Base-by-base conservation (phyloP, 2,888 invertebrate genomes). In the Schrankia costaestrigalis region DNA sequence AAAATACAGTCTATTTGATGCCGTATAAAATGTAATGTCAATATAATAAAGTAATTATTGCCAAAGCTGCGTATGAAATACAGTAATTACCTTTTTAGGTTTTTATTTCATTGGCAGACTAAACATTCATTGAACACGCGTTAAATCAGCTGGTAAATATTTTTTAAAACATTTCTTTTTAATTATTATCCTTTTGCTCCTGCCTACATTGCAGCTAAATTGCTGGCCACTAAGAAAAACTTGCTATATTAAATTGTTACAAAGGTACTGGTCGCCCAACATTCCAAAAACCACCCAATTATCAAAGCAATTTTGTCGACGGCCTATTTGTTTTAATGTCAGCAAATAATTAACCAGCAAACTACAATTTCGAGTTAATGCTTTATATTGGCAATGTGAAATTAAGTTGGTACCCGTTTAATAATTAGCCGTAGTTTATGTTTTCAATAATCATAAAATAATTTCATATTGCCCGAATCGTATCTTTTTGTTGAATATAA, bases 261-360 rank as follows among this genome's bases (percentile, higher is more conserved):
- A 36, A 38, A 50, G 29, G 39, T 35, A 41, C 40, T 37, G 31
- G 39, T 10, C 29, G 1, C 15, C 18, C 35, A 31, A 37, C 40
- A 51, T 57, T 54, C 50, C 46, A 37, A 37, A 44, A 43, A 34
- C 28, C 10, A 12, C 30, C 22, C 40, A 46, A 60, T 63, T 50
- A 50, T 43, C 41, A 33, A 35, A 28, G 56, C 39, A 53, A 58
- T 57, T 60, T 50, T 24, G 44, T 46, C 29, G 33, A 24, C 40
- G 17, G 25, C 26, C 45, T 46, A 45, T 54, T 52, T 49, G 42
- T 49, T 56, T 59, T 46, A 54, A 57, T 59, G 46, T 21, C 53
- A 39, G 47, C 15, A 38, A 49, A 52, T 59, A 59, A 61, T 57
- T 58, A 56, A 44, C 46, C 31, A 26, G 33, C 29, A 24, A 34